phyloP scores from a whole-genome alignment of 2,888 invertebrate species.

The Tuta absoluta region DNA sequence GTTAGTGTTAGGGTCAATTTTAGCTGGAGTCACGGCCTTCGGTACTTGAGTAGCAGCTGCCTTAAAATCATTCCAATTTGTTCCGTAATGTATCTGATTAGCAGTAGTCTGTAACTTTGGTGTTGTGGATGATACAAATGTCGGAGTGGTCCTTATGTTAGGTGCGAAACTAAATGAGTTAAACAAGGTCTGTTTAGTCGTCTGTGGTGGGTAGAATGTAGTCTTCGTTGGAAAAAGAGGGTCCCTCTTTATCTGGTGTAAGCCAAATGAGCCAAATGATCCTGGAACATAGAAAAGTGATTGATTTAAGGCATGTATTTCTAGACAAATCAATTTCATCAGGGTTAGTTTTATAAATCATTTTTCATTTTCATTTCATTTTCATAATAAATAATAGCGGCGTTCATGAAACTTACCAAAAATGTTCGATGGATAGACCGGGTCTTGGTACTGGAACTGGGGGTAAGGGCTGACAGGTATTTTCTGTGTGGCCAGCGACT shows the following conservation, averaged over 20 bases:
- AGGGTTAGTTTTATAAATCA: no score
- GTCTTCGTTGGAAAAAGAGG: constrained; percentile 69
- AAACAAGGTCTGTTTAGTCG: constrained; percentile 68
- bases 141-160: constrained; percentile 59
- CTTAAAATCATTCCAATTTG: constrained; percentile 65
- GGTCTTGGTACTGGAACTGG: constrained; percentile 66
- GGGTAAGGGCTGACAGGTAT: constrained; percentile 54
- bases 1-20: constrained; percentile 65
- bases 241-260: constrained; percentile 79
- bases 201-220: constrained; percentile 65
- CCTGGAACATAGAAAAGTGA: constrained; percentile 58
- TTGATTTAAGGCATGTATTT: not conserved
- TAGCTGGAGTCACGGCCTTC: constrained; percentile 59
- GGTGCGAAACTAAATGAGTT: constrained; percentile 69
- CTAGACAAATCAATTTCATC: not conserved
- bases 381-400: not conserved
- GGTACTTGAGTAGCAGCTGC: constrained; percentile 73
- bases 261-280: constrained; percentile 82
- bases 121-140: constrained; percentile 55
- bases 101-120: constrained; percentile 61
- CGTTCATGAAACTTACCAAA: constrained; percentile 56
- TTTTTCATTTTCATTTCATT: no score
- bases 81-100: constrained; percentile 64
- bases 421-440: constrained; percentile 64
- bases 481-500: constrained; percentile 50